Evolutionary conservation across 2,113 vertebrate species (phyloP).

Genomic region (Panurus biarmicus): DNA sequence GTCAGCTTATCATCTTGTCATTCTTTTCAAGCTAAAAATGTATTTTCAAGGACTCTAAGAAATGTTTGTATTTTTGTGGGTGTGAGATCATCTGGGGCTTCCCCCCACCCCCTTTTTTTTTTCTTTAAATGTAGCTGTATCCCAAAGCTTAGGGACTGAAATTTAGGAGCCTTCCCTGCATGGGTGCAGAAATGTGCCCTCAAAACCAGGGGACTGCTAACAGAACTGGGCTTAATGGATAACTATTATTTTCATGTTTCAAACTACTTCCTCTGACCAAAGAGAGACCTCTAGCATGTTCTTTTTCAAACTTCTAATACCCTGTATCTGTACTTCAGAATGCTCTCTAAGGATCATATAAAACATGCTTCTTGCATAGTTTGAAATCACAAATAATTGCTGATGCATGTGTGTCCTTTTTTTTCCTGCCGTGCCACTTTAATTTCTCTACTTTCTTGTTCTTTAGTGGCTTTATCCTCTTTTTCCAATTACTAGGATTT

Average conservation of each 20-base stretch:
- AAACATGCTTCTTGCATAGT: background rate
- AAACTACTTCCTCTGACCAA: background rate
- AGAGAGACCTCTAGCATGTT: background rate
- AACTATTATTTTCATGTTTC: background rate
- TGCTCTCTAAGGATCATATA: background rate
- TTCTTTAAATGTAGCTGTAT: background rate
- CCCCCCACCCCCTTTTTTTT: accelerated
- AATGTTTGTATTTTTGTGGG: background rate
- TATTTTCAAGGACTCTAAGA: background rate
- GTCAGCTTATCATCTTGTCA: background rate
- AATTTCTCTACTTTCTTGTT: background rate
- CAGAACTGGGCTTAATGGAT: background rate
- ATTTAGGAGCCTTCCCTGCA: background rate
- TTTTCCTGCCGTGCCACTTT: background rate
- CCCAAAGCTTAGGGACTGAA: background rate
- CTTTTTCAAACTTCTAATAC: background rate
- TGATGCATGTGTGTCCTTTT: background rate
- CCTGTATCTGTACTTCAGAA: background rate
- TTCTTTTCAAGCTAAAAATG: background rate
- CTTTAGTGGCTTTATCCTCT: background rate
- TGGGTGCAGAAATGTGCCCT: background rate
- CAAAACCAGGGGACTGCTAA: background rate
- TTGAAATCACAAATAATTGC: background rate
- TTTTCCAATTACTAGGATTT: background rate
- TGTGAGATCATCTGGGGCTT: background rate